A percentile compares a stretch with the other conserved stretches of the same genome.
phyloP scores from a whole-genome alignment of 1,140 invertebrate species.

The Temnothorax curvispinosus region DNA sequence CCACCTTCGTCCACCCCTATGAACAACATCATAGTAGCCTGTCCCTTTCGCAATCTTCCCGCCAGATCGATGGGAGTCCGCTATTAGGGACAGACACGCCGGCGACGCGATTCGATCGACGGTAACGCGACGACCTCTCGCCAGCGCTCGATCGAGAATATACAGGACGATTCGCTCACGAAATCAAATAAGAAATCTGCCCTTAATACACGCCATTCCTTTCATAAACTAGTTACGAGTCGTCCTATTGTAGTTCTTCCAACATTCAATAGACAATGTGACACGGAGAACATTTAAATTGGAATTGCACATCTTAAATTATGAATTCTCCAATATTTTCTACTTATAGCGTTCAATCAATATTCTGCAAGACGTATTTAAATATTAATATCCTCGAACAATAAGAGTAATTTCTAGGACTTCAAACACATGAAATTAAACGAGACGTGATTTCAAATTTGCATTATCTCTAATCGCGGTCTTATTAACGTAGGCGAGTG shows the following conservation, averaged over 20 bases:
- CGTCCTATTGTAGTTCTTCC: neutral
- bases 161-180: neutral
- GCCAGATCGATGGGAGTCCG: conserved; percentile 49
- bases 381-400: neutral
- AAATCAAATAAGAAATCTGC: neutral
- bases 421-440: neutral
- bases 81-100: conserved; percentile 56
- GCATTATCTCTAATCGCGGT: neutral
- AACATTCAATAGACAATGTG: neutral
- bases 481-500: neutral
- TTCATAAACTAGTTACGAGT: neutral
- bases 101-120: conserved; percentile 56
- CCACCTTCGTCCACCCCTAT: conserved; percentile 33
- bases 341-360: neutral
- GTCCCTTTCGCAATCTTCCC: conserved; percentile 51
- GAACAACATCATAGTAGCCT: conserved; percentile 25
- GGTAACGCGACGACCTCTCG: conserved; percentile 42
- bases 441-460: neutral
- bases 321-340: neutral
- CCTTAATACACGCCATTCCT: neutral
- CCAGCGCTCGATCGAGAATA: conserved; percentile 9
- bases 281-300: neutral
- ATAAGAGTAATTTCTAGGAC: neutral
- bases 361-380: neutral
- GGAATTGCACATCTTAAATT: neutral